Evolutionary conservation across 2,113 vertebrate species (phyloP).

Genomic region (Pardalotus punctatus): DNA sequence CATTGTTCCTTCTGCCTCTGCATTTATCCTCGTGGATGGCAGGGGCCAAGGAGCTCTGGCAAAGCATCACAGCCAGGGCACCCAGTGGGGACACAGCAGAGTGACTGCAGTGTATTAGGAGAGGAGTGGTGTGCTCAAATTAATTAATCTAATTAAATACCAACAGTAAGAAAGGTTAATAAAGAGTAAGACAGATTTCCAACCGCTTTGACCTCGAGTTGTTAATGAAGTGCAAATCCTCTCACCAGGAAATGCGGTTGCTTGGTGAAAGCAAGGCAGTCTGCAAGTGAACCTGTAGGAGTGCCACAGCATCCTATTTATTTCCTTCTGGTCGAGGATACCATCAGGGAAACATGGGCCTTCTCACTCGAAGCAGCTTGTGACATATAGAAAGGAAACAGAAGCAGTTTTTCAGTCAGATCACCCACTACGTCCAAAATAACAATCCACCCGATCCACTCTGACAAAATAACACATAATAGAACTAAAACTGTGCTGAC

Average conservation of each 20-base stretch:
- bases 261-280: not conserved
- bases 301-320: not conserved
- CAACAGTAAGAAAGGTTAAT: not conserved
- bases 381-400: slow-evolving; percentile 48
- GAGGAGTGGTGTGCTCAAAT: not conserved
- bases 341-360: not conserved
- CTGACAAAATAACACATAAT: slow-evolving; percentile 66
- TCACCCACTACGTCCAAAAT: slow-evolving; percentile 61
- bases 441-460: slow-evolving; percentile 62
- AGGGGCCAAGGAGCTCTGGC: not conserved
- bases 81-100: too few species aligned
- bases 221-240: not conserved
- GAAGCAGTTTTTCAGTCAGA: slow-evolving; percentile 31
- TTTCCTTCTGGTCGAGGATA: not conserved
- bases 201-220: not conserved
- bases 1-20: not conserved
- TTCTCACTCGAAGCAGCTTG: slow-evolving; percentile 25
- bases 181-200: not conserved
- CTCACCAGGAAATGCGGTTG: not conserved
- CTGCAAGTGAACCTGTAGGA: not conserved
- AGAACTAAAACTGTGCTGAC: slow-evolving; percentile 49
- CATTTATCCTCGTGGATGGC: fast-evolving
- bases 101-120: not conserved
- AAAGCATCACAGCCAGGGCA: not conserved
- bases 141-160: not conserved